These are phyloP conservation scores for Axinella damicornis DNA, from an alignment of 37 sponge, comb jelly and placozoan species.

Conservation along the genomic window DNA sequence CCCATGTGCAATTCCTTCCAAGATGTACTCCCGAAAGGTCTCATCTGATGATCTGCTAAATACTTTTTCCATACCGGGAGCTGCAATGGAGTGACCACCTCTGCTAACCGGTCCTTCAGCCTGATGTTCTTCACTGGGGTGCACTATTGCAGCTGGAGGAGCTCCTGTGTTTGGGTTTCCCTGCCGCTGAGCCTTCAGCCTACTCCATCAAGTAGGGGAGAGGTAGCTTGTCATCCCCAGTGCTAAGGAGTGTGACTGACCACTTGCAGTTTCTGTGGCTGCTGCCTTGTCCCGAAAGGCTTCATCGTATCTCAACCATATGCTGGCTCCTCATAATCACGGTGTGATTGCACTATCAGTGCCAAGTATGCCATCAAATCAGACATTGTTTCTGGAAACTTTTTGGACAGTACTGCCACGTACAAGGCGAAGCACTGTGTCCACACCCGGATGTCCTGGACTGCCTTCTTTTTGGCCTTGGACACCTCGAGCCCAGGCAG, in stretches of 20 bases:
- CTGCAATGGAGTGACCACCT: not conserved
- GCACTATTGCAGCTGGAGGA: not conserved
- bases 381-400: not conserved
- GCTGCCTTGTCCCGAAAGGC: constrained; percentile 13
- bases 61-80: not conserved
- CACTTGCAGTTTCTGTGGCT: constrained; percentile 4
- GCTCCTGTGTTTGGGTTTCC: not conserved
- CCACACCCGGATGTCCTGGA: constrained; percentile 6
- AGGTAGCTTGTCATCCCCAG: too few species aligned
- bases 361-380: not conserved
- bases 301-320: constrained; percentile 5
- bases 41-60: constrained; percentile 25
- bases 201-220: too few species aligned
- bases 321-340: constrained; percentile 1
- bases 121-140: not conserved
- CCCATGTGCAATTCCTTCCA: not conserved
- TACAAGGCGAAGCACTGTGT: constrained; percentile 1
- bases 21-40: constrained; percentile 10
- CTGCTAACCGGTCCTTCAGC: not conserved
- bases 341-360: not conserved
- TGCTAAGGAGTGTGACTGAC: not conserved
- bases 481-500: constrained; percentile 22
- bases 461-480: not conserved
- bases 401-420: not conserved
- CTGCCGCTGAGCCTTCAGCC: too few species aligned